A percentile compares a stretch with the other conserved stretches of the same genome.
These are phyloP conservation scores for Eulemur albifrons DNA, from an alignment of 2,797 vertebrate genomes.

Conservation along the genomic window DNA sequence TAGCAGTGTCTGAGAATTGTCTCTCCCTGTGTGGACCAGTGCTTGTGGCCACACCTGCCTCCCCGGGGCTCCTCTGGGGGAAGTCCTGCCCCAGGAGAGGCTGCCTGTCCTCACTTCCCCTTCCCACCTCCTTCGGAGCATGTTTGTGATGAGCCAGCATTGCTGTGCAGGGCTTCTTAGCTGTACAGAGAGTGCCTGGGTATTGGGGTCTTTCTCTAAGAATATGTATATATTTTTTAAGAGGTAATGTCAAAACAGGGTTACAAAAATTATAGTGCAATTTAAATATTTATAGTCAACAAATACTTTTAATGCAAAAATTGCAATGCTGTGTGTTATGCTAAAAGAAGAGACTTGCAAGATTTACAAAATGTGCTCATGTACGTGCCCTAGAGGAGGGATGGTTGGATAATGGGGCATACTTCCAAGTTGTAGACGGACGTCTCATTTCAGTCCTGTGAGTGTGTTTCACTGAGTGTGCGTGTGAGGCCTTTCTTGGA, in stretches of 20 bases:
- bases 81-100: background rate
- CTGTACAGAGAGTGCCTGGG: background rate
- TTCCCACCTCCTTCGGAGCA: background rate
- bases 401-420: background rate
- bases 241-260: background rate
- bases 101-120: background rate
- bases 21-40: background rate
- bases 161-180: background rate
- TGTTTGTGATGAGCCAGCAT: background rate
- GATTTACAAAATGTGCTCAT: background rate
- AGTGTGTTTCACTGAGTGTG: background rate
- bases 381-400: background rate
- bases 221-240: background rate
- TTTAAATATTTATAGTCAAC: constrained; percentile 34
- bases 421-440: background rate
- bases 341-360: background rate
- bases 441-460: background rate
- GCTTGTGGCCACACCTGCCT: background rate
- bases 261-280: background rate
- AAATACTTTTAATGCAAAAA: background rate
- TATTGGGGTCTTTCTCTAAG: background rate
- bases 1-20: background rate
- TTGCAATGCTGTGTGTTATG: background rate
- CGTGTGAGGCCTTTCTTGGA: background rate
- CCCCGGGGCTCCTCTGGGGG: background rate